phyloP scores from a whole-genome alignment of 2,113 vertebrate species.

The Scophthalmus maximus region DNA sequence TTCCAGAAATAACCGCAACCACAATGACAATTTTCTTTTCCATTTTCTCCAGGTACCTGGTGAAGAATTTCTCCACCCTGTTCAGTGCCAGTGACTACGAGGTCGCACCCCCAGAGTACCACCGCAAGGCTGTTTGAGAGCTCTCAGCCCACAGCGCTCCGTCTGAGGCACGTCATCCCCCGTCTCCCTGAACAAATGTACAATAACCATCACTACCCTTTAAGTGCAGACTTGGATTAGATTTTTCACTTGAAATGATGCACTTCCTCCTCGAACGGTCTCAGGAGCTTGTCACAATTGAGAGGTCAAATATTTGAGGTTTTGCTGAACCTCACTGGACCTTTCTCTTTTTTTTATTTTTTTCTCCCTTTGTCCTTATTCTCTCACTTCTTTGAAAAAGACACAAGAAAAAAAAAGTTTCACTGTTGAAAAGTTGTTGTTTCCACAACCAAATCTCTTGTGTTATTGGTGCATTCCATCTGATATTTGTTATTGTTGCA shows the following conservation, averaged over 20 bases:
- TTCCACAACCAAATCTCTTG: conserved; percentile 44
- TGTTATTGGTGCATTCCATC: conserved; percentile 63
- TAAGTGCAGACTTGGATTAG: conserved; percentile 39
- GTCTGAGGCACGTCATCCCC: not conserved
- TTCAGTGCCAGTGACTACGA: conserved; percentile 95
- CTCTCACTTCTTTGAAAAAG: conserved; percentile 26
- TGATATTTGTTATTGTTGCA: conserved; percentile 63
- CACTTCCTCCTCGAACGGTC: conserved; percentile 17
- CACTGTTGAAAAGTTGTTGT: conserved; percentile 6
- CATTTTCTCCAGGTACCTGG: conserved; percentile 86
- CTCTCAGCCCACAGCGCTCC: conserved; percentile 4
- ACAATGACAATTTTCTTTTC: not conserved
- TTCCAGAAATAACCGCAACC: not conserved
- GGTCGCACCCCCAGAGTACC: conserved; percentile 95
- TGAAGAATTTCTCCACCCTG: conserved; percentile 90
- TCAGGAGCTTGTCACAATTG: conserved; percentile 40
- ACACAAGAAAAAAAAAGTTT: conserved; percentile 1
- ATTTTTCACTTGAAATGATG: conserved; percentile 60
- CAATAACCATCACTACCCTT: conserved; percentile 22
- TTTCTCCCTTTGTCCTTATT: conserved; percentile 12
- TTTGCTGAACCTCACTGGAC: conserved; percentile 19
- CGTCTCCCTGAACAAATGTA: conserved; percentile 32
- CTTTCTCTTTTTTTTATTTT: conserved; percentile 7
- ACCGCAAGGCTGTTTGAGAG: conserved; percentile 91
- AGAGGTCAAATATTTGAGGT: conserved; percentile 5